Base-by-base conservation (phyloP, 2,113 vertebrate species). In the Daphoenositta chrysoptera region DNA sequence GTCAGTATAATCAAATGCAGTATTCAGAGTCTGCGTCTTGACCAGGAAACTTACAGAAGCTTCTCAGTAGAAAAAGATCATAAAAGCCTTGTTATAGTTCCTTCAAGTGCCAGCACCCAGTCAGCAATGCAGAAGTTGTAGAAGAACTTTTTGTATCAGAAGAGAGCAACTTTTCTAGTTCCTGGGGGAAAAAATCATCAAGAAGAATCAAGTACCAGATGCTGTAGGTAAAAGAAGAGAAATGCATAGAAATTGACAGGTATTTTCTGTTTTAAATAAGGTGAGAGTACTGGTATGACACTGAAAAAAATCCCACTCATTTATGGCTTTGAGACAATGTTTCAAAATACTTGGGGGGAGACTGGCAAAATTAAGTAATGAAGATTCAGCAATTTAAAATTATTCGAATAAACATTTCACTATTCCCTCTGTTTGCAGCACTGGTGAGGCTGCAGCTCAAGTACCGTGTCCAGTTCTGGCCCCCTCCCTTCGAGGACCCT, bases 101-200 rank as follows among this genome's bases (percentile, higher is more conserved):
- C 77, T 83, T 45, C 68, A 63, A 21, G 18, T 54, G 18, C 69
- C 44, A 80, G 28, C 40, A 48, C 4, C 5, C 53, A 44, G 19
- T 33, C 45, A 88, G 13, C 10, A 48, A 44, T 39, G 31, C 42
- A 90, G 66, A 83, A 83, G 53, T n/a, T 68, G 45, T 42, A 94
- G 73, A 45, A 37, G 63, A 85, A 71, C 33, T 58, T 79, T 89
- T 28, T 27, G 2, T n/a, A n/a, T 22, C 14, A 71, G 69, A 95
- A n/a, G 20, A 33, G 50, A 94, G 57, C 9, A 73, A 77, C 21
- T 68, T 85, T 77, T 88, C 70, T 76, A 50, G 20, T 68, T 89
- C n/a, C 37, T 30, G 22, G 21, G 6, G 0, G 1, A 8, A n/a
- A 48, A n/a, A 69, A 44, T n/a, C n/a, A n/a, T n/a, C 21, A 75